Conservation (phyloP, 2,888 invertebrate genomes). For the Protonemura montana region DNA sequence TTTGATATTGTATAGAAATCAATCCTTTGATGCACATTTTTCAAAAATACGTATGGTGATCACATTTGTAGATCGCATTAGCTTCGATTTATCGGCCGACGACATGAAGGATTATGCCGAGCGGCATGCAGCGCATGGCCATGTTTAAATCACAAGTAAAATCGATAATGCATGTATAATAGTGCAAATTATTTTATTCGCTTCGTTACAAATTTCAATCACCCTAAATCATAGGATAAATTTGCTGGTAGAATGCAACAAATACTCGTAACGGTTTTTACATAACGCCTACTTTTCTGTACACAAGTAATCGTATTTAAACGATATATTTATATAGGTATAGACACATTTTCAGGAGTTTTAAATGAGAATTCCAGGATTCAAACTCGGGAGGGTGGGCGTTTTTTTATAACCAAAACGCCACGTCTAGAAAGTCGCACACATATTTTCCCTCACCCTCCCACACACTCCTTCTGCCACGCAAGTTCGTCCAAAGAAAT, state of each 20-base stretch:
- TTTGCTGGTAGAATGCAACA: too few species aligned
- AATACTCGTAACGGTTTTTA: too few species aligned
- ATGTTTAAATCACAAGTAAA: neutral
- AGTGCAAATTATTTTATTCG: neutral
- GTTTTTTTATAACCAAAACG: neutral
- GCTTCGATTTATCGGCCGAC: neutral
- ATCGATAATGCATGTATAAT: neutral
- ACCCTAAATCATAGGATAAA: neutral
- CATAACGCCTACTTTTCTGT: too few species aligned
- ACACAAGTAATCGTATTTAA: neutral
- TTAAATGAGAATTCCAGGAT: neutral
- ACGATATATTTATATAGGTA: neutral
- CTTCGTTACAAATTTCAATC: neutral
- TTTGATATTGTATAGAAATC: conserved; percentile 19
- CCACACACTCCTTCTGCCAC: neutral
- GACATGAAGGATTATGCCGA: neutral
- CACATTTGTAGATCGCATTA: neutral
- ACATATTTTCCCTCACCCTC: neutral
- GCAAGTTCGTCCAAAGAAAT: neutral
- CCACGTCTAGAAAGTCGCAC: neutral
- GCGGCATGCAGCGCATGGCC: neutral
- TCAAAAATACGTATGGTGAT: neutral
- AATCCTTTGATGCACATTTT: neutral
- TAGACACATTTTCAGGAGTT: neutral
- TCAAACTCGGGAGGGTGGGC: neutral